These are phyloP conservation scores for Luidia sarsii DNA, from an alignment of 53 echinoderm and acorn worm genomes.

Conservation along the genomic window DNA sequence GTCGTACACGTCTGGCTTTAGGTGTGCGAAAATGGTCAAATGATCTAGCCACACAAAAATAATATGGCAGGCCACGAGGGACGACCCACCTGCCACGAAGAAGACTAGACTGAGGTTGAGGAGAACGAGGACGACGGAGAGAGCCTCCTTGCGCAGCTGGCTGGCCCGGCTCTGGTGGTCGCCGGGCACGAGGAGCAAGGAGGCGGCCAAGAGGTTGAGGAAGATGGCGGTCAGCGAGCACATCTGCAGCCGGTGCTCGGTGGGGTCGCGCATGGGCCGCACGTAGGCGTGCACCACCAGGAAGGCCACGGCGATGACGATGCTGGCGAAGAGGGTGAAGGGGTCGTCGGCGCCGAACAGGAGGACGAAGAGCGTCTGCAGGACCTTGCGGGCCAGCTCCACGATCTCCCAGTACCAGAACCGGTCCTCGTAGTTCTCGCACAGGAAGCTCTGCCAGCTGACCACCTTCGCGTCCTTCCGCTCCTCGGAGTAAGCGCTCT, in stretches of 20 bases:
- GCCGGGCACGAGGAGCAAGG: slow-evolving; percentile 32
- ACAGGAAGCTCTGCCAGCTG: slow-evolving; percentile 47
- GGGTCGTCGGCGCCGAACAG: slow-evolving; percentile 33
- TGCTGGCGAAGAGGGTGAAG: slow-evolving; percentile 1
- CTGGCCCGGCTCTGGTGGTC: not conserved
- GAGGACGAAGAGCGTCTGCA: slow-evolving; percentile 30
- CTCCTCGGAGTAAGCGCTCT: not conserved
- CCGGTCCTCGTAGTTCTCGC: slow-evolving; percentile 49
- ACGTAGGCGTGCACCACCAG: slow-evolving; percentile 56
- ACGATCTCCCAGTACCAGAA: slow-evolving; percentile 58
- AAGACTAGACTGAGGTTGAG: slow-evolving; percentile 36
- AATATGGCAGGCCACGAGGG: no score
- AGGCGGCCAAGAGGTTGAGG: slow-evolving; percentile 55
- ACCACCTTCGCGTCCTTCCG: not conserved
- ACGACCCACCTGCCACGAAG: slow-evolving; percentile 22
- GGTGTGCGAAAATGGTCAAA: no score
- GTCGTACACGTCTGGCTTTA: no score
- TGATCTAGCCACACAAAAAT: no score
- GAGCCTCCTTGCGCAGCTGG: not conserved
- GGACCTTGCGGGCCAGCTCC: slow-evolving; percentile 31
- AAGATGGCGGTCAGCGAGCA: slow-evolving; percentile 51
- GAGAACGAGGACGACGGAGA: slow-evolving; percentile 7
- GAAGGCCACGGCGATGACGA: slow-evolving; percentile 29
- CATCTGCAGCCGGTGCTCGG: slow-evolving; percentile 59
- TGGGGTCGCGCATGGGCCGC: slow-evolving; percentile 54